Evolutionary conservation across 1,140 invertebrate genomes (phyloP).

Genomic region (Pentalonia nigronervosa): DNA sequence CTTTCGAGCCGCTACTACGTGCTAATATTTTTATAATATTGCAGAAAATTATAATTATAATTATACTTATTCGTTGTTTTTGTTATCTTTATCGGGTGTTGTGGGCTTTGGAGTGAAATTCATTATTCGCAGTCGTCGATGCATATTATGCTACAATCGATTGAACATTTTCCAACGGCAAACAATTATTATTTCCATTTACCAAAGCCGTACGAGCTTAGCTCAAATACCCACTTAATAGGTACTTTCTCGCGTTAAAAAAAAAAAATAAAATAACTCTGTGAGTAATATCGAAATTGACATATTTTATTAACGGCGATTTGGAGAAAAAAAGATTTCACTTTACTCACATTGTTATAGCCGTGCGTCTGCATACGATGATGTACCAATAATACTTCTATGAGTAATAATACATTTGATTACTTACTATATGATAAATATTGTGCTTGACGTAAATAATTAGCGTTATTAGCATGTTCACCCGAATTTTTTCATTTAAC

Average conservation of each 20-base stretch:
- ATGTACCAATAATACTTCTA: too few relatives aligned
- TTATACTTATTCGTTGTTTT: neutral
- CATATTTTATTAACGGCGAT: neutral
- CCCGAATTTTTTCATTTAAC: too few relatives aligned
- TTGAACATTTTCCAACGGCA: neutral
- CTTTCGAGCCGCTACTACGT: too few relatives aligned
- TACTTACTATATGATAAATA: neutral
- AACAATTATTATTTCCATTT: neutral
- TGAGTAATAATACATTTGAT: neutral
- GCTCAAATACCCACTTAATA: neutral
- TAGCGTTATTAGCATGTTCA: too few relatives aligned
- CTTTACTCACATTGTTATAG: neutral
- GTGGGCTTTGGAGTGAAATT: neutral
- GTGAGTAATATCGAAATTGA: neutral
- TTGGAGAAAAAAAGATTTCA: conserved; percentile 11
- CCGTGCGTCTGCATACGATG: neutral
- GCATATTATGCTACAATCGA: neutral
- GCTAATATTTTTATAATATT: too few relatives aligned
- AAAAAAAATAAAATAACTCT: neutral
- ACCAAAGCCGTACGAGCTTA: neutral
- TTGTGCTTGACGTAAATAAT: too few relatives aligned
- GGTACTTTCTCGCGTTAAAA: neutral
- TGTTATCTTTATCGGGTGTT: neutral
- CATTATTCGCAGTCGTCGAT: neutral
- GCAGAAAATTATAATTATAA: neutral